Conservation (phyloP, 2,797 vertebrate genomes). For the Potorous gilbertii region DNA sequence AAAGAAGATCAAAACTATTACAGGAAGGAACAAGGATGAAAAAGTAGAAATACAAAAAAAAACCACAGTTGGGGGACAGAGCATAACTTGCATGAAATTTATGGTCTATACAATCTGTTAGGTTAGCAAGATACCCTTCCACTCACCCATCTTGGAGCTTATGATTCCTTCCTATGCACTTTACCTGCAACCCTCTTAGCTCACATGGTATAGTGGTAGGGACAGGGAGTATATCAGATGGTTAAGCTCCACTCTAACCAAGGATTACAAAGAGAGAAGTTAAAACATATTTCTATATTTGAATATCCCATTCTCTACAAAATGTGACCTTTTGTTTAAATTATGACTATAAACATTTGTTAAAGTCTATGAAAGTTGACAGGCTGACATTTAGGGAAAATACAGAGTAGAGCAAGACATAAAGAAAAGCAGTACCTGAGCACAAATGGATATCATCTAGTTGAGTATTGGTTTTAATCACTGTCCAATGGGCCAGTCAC, state of each 20-base stretch:
- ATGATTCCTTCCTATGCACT: neutral
- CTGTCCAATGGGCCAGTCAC: neutral
- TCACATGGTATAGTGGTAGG: neutral
- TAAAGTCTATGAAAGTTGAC: neutral
- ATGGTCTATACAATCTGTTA: neutral
- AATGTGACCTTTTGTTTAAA: neutral
- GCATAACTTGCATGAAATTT: neutral
- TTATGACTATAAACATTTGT: neutral
- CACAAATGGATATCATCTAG: neutral
- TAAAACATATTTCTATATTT: neutral
- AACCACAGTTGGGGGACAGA: neutral
- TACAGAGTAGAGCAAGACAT: neutral
- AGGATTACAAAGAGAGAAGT: neutral
- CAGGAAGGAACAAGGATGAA: neutral
- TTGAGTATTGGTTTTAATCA: neutral
- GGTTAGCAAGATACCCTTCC: neutral
- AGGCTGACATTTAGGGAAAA: neutral
- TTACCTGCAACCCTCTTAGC: neutral
- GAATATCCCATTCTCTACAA: neutral
- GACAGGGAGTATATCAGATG: neutral
- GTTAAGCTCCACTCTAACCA: neutral
- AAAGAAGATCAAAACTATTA: neutral
- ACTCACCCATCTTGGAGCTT: neutral
- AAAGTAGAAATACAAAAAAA: neutral
- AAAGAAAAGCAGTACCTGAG: neutral